Base-by-base conservation (phyloP, 2,113 vertebrate species). In the Excalfactoria chinensis region DNA sequence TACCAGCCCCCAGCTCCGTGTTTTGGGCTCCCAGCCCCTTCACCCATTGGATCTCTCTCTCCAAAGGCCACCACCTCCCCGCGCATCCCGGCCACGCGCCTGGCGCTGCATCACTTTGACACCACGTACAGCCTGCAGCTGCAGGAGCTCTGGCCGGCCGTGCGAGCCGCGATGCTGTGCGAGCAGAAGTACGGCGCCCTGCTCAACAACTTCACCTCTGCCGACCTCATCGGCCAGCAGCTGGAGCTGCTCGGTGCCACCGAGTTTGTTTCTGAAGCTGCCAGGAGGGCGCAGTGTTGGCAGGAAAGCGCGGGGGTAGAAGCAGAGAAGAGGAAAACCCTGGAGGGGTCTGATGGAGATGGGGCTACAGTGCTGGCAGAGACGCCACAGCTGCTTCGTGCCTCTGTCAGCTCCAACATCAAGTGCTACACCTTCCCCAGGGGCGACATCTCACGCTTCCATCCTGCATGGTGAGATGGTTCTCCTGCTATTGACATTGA, bases 171-270 rank as follows among this genome's bases (percentile, higher is more conserved):
- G 41, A 95, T 99, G 80, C 98, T 99, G 44, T 99, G 98, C 0
- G 98, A 99, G 97, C 98, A 97, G 93, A 99, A 99, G 63, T 99
- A 99, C 1, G 99, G 99, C 3, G 99, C 99, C 1, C 96, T 99
- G 15, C n/a, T 99, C 78, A 99, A 99, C 97, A 98, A 95, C 89
- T 99, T 99, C 56, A 96, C 96, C 15, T 28, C 86, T 7, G 43
- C 66, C 1, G 59, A 97, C 44, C 49, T 19, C 0, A 84, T 97
- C 32, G 60, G 89, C 53, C 73, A 63, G 12, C 94, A 98, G 32
- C 94, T 99, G 41, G 92, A 97, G 74, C 93, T 93, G 28, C 95
- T 98, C 41, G 95, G 94, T 2, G 98, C 99, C 69, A 70, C 75
- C 1, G 98, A 99, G 88, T 99, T 99, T 49, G 21, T 99, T 70